Evolutionary conservation across 1,140 invertebrate genomes (phyloP).

Genomic region (Sinonovacula constricta): DNA sequence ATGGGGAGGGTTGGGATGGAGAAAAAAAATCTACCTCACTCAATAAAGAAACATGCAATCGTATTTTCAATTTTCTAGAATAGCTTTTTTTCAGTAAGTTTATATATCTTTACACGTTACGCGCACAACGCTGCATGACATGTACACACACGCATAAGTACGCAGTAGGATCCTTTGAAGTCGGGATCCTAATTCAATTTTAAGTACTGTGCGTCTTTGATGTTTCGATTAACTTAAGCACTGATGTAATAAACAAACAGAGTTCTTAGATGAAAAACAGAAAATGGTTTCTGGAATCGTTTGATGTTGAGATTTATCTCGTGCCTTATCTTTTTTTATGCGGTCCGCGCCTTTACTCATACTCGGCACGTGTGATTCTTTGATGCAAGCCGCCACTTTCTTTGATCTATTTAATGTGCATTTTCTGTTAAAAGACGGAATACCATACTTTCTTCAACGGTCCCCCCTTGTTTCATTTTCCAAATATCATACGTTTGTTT

Average conservation of each 20-base stretch:
- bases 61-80: constrained; percentile 31
- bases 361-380: not conserved
- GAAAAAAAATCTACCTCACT: too few relatives aligned
- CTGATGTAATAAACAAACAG: constrained; percentile 52
- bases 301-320: constrained; percentile 40
- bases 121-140: not conserved
- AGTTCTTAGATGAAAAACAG: constrained; percentile 35
- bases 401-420: not conserved
- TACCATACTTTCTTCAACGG: not conserved
- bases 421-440: constrained; percentile 15
- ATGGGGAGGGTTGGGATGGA: too few relatives aligned
- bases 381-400: not conserved
- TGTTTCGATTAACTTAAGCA: constrained; percentile 42
- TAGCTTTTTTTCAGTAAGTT: constrained; percentile 21
- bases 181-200: constrained; percentile 31
- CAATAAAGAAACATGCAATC: constrained; percentile 24
- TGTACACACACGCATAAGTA: constrained; percentile 5
- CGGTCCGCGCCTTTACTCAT: not conserved
- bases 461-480: not conserved
- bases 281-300: constrained; percentile 32
- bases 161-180: constrained; percentile 36
- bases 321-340: not conserved
- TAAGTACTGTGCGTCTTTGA: constrained; percentile 39
- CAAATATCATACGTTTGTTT: not conserved
- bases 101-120: constrained; percentile 26